Base-by-base conservation (phyloP, 2,888 invertebrate genomes). In the Plagiodera versicolora region DNA sequence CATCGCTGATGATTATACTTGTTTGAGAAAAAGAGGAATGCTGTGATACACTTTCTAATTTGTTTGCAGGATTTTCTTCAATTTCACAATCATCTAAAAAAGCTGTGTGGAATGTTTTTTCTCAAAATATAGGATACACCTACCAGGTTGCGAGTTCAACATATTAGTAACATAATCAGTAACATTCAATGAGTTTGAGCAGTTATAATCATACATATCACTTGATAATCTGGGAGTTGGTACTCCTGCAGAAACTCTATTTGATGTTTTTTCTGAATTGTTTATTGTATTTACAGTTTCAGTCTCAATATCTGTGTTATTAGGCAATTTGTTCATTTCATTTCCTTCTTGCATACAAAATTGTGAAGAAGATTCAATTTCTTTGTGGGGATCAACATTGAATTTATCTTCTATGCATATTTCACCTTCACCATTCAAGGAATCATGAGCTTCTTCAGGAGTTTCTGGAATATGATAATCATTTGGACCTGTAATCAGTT, bases 1-100 rank as follows among this genome's bases (percentile, higher is more conserved):
- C 85, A 71, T 88, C 87, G 46, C 83, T 83, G 61, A 85, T 78
- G 62, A 78, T 74, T 44, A 75, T 74, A 48, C 70, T 71, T 53
- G 69, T 71, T 64, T 69, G 65, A 35, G 68, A 68, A 47, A 53
- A 60, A 8, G 68, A 5, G n/a, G n/a, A 67, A 16, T 35, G 49
- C 56, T 66, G 67, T 52, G 64, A 66, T 10, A 57, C 54, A 24
- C 39, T 47, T 11, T 39, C 53, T 1, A 19, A 20, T 16, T 61
- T 19, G 47, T 17, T 44, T 50, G 47, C 52, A 49, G 32, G 28
- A 18, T 1, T 19, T n/a, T 45, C 17, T 30, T 62, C 47, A 60
- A 55, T 53, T 49, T 58, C 60, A 17, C 44, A 35, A 49, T 60
- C 32, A 28, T 67, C 61, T 49, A 14, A 39, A n/a, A 44, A 19